Evolutionary conservation across 30 jellyfish, hydroid and myxozoan species (phyloP).

Genomic region (Rhopilema esculentum): DNA sequence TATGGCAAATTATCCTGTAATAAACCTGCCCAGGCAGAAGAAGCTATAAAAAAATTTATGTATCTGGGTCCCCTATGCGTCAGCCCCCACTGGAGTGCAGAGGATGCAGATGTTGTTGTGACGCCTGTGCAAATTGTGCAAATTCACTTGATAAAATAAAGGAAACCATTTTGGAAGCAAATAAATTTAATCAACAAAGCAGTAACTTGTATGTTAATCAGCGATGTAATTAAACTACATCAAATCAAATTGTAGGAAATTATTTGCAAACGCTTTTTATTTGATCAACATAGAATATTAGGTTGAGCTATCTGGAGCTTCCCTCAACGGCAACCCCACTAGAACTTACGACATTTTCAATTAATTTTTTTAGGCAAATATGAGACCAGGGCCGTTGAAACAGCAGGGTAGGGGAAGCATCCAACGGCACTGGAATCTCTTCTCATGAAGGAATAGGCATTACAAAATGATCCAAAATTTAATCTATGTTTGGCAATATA

Average conservation of each 20-base stretch:
- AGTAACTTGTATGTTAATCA: neutral
- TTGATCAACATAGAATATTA: neutral
- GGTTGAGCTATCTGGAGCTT: neutral
- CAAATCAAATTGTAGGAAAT: neutral
- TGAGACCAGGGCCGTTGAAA: neutral
- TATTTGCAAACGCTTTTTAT: neutral
- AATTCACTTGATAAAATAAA: neutral
- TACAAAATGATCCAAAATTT: neutral
- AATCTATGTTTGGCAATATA: neutral
- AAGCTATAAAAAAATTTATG: neutral
- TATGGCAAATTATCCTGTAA: neutral
- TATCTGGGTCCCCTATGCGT: too few relatives aligned
- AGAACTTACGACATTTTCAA: neutral
- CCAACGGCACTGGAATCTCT: neutral
- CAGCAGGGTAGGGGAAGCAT: too few relatives aligned
- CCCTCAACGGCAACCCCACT: neutral
- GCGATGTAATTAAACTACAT: neutral
- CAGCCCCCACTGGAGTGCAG: too few relatives aligned
- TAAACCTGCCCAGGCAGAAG: neutral
- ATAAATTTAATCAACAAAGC: neutral
- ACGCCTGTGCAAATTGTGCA: neutral
- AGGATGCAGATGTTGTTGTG: too few relatives aligned
- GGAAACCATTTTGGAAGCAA: neutral
- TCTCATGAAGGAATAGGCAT: neutral
- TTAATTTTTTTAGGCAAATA: neutral